These are phyloP conservation scores for Sternotherus odoratus DNA, from an alignment of 2,797 vertebrate species.

Conservation along the genomic window DNA sequence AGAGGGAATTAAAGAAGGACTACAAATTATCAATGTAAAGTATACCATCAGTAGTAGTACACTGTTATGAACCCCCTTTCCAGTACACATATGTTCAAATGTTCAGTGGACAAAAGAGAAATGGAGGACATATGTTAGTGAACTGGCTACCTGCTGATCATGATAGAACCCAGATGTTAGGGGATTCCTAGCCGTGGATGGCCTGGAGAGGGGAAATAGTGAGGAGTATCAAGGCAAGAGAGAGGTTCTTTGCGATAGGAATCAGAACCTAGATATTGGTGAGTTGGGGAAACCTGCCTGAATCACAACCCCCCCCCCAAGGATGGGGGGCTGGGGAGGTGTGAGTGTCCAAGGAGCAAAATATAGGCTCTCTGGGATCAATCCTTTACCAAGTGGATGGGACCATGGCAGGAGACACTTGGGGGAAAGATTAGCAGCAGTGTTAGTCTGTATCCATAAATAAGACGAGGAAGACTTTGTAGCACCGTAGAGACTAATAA, in stretches of 20 bases:
- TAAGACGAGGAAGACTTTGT: too few species aligned
- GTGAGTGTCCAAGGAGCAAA: background rate
- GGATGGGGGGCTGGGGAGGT: background rate
- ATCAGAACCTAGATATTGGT: background rate
- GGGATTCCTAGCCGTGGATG: background rate
- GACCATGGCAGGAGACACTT: background rate
- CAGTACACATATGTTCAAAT: background rate
- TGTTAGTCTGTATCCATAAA: too few species aligned
- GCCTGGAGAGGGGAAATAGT: background rate
- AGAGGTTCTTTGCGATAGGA: accelerated
- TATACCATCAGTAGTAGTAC: background rate
- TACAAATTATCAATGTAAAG: background rate
- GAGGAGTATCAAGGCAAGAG: background rate
- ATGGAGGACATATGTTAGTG: background rate
- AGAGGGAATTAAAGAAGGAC: background rate
- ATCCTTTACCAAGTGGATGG: accelerated
- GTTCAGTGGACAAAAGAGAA: background rate
- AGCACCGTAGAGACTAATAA: too few species aligned
- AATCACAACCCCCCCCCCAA: background rate
- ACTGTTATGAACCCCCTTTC: background rate
- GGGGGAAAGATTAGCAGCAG: too few species aligned
- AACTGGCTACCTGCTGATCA: background rate
- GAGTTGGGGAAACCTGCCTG: background rate
- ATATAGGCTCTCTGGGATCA: background rate
- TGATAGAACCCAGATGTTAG: background rate